A percentile compares a stretch with the other conserved stretches of the same genome.
Conservation (phyloP, 2,113 vertebrate species). For the Promerops cafer region DNA sequence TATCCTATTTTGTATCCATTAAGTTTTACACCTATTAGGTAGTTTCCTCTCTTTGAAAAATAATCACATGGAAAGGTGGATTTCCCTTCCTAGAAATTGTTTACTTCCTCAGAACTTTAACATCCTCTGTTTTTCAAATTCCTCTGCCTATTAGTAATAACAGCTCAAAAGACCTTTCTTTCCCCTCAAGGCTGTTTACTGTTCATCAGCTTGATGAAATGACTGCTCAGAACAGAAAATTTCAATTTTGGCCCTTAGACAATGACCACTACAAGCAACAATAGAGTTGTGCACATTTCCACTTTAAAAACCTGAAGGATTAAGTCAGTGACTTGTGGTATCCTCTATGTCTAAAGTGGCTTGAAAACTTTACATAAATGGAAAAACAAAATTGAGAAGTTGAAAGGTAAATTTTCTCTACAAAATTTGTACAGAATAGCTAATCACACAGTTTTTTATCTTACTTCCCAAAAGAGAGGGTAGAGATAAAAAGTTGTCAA, state of each 20-base stretch:
- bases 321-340: neutral
- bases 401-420: neutral
- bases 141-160: neutral
- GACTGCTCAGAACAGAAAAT: neutral
- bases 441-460: neutral
- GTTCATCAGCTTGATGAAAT: neutral
- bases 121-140: neutral
- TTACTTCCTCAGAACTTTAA: constrained; percentile 2
- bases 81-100: constrained; percentile 46
- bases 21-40: neutral
- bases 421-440: neutral
- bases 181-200: neutral
- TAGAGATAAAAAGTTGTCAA: neutral
- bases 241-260: neutral
- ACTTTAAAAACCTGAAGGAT: neutral
- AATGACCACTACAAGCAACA: neutral
- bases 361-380: neutral
- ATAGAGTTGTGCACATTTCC: neutral
- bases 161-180: neutral
- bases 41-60: constrained; percentile 1
- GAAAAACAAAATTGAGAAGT: neutral
- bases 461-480: neutral
- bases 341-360: neutral
- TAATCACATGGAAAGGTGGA: neutral
- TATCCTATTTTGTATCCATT: neutral